Conservation (phyloP, 2,797 vertebrate species). For the Acipenser oxyrinchus region DNA sequence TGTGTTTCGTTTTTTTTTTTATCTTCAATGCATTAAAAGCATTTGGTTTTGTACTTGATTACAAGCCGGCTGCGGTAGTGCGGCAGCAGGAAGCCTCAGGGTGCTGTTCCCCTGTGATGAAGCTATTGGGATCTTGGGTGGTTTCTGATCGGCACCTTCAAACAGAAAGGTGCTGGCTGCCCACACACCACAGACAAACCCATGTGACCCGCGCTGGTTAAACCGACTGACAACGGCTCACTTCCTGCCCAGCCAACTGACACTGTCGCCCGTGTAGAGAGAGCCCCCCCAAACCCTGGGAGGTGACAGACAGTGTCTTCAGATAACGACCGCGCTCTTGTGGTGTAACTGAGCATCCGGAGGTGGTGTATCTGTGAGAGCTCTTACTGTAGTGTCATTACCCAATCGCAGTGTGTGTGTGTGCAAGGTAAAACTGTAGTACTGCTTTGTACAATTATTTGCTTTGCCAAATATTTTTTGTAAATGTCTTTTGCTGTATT, state of each 20-base stretch:
- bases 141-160: background rate
- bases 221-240: conserved; percentile 56
- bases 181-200: conserved; percentile 42
- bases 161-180: background rate
- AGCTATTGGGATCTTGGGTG: conserved; percentile 6
- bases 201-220: conserved; percentile 39
- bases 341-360: conserved; percentile 33
- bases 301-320: background rate
- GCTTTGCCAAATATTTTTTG: background rate
- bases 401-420: conserved; percentile 44
- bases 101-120: background rate
- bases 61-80: conserved; percentile 6
- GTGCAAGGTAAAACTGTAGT: conserved; percentile 28
- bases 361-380: background rate
- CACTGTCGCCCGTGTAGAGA: conserved; percentile 1
- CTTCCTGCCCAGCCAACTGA: conserved; percentile 44
- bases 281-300: conserved; percentile 15
- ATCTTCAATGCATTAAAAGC: too few species aligned
- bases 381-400: conserved; percentile 44
- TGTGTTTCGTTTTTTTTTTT: too few species aligned
- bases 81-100: background rate
- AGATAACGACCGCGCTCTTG: background rate
- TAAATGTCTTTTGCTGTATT: background rate
- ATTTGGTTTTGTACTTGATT: background rate
- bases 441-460: conserved; percentile 27